A percentile compares a stretch with the other conserved stretches of the same genome.
These are phyloP conservation scores for Podarcis raffonei DNA, from an alignment of 2,113 vertebrate species.

Conservation along the genomic window DNA sequence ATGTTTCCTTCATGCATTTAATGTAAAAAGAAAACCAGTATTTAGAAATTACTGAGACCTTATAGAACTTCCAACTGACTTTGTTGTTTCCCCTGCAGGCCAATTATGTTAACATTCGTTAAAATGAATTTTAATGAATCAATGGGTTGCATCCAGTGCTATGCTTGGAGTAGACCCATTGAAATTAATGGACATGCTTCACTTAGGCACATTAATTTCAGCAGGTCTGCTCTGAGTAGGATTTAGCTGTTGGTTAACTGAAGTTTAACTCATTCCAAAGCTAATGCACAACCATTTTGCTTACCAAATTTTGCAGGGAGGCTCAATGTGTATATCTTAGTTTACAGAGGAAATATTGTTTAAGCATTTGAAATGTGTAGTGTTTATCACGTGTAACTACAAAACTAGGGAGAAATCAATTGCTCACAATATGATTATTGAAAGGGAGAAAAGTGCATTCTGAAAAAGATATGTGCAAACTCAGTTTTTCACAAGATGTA, in stretches of 20 bases:
- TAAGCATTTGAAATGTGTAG: neutral
- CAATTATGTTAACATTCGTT: neutral
- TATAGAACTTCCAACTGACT: neutral
- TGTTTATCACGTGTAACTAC: neutral
- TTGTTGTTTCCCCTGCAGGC: conserved; percentile 21
- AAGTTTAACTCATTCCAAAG: neutral
- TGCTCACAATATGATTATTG: neutral
- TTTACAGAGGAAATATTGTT: neutral
- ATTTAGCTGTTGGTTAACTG: neutral
- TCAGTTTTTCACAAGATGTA: neutral
- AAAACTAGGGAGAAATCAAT: neutral
- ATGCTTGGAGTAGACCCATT: no score
- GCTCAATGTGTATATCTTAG: neutral
- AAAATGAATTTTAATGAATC: neutral
- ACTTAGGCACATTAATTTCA: no score
- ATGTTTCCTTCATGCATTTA: neutral
- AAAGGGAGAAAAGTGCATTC: neutral
- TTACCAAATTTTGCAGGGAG: neutral
- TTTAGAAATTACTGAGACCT: conserved; percentile 14
- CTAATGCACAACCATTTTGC: neutral
- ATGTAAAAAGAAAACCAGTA: neutral
- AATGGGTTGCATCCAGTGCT: no score
- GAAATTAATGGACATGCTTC: no score
- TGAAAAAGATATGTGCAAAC: neutral
- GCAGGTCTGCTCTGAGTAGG: no score